A percentile compares a stretch with the other conserved stretches of the same genome.
Evolutionary conservation across 2,797 vertebrate species (phyloP).

Genomic region (Loris lydekkerianus): DNA sequence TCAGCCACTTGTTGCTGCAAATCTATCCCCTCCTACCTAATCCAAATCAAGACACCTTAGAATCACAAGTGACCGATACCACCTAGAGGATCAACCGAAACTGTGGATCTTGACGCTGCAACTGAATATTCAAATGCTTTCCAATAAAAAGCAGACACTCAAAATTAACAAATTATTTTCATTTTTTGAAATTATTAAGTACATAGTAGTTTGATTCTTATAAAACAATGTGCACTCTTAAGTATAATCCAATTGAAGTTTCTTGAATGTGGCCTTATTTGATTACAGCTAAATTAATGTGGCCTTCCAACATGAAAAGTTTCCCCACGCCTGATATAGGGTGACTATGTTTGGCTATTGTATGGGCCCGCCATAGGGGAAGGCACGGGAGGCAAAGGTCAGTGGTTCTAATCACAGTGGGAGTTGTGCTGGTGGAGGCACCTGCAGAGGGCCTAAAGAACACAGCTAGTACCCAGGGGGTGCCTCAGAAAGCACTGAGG

Average conservation of each 20-base stretch:
- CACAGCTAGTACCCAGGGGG: not conserved
- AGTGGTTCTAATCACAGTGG: not conserved
- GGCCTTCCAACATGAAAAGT: not conserved
- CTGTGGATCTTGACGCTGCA: not conserved
- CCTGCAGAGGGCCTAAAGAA: not conserved
- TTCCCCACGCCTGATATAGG: not conserved
- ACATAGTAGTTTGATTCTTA: not conserved
- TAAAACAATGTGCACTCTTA: not conserved
- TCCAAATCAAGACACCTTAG: not conserved
- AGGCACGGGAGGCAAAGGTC: not conserved
- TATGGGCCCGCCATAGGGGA: not conserved
- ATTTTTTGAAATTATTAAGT: not conserved
- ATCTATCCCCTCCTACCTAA: not conserved
- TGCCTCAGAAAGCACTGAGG: not conserved
- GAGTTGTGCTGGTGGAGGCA: not conserved
- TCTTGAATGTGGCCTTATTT: not conserved
- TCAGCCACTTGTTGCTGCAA: not conserved
- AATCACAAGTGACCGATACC: not conserved
- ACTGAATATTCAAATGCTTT: not conserved
- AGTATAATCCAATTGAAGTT: not conserved
- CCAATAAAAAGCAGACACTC: not conserved
- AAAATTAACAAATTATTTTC: not conserved
- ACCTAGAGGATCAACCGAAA: not conserved
- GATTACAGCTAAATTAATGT: not conserved
- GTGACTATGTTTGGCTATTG: conserved; percentile 55